Conservation (phyloP, 2,888 invertebrate genomes). For the Sphaerophoria rueppellii region DNA sequence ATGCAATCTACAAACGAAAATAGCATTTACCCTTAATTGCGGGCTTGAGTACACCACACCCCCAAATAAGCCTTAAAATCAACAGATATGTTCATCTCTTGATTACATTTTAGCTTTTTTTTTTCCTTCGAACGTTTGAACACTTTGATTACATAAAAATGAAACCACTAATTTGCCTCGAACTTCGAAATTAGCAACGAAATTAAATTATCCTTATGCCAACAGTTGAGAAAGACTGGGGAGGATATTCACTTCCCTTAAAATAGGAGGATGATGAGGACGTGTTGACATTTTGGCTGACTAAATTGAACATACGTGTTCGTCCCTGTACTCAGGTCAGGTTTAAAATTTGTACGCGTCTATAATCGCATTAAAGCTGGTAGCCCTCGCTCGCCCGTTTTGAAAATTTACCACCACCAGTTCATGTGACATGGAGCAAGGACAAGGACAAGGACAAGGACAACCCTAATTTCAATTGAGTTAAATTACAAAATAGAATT, state of each 20-base stretch:
- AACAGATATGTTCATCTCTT: constrained; percentile 61
- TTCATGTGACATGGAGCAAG: neutral
- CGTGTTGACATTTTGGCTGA: constrained; percentile 63
- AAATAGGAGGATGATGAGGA: constrained; percentile 17
- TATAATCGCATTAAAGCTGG: constrained; percentile 67
- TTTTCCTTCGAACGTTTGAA: constrained; percentile 42
- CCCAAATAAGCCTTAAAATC: constrained; percentile 33
- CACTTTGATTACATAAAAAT: constrained; percentile 76
- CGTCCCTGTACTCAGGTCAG: constrained; percentile 46
- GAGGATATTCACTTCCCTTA: constrained; percentile 12
- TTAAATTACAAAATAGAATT: constrained; percentile 63
- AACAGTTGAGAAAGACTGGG: neutral
- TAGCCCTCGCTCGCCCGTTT: constrained; percentile 48
- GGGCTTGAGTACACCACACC: constrained; percentile 4
- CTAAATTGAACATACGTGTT: constrained; percentile 48
- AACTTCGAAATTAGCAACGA: constrained; percentile 48
- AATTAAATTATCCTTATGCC: constrained; percentile 56
- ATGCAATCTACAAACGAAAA: constrained; percentile 15
- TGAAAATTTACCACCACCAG: constrained; percentile 2
- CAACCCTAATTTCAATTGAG: constrained; percentile 29
- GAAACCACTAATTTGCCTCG: constrained; percentile 80
- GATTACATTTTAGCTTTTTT: constrained; percentile 41
- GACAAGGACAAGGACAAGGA: neutral
- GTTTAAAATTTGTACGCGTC: constrained; percentile 30
- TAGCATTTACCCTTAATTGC: constrained; percentile 47